phyloP scores from a whole-genome alignment of 2,113 vertebrate species.

The Ailurus styani region DNA sequence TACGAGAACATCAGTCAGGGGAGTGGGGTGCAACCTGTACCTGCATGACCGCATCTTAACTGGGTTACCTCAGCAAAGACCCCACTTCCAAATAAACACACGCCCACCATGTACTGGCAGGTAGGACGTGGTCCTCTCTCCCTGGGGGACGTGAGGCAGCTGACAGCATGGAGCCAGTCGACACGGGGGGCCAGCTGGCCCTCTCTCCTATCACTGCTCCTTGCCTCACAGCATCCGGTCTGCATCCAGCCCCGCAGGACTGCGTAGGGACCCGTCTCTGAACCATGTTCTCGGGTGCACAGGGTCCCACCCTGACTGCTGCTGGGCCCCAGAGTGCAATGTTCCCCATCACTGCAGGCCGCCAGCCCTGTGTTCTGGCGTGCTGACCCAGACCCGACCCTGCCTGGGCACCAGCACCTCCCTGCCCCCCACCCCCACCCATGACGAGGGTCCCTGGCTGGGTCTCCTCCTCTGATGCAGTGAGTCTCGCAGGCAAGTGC shows the following conservation, averaged over 20 bases:
- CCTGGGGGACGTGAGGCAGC: neutral
- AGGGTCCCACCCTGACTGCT: neutral
- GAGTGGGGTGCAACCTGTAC: neutral
- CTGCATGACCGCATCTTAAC: neutral
- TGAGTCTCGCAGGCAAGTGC: neutral
- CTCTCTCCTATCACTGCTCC: neutral
- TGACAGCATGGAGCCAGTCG: neutral
- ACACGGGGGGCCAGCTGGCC: neutral
- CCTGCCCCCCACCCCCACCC: too few relatives aligned
- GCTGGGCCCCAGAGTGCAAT: neutral
- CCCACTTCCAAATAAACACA: too few relatives aligned
- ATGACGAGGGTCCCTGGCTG: accelerated
- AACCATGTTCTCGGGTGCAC: neutral
- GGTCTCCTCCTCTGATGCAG: too few relatives aligned
- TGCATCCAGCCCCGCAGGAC: neutral
- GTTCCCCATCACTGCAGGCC: neutral
- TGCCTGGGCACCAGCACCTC: too few relatives aligned
- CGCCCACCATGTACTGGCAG: neutral
- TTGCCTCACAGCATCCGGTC: neutral
- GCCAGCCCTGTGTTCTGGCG: neutral
- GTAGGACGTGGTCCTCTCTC: neutral
- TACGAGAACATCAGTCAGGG: neutral
- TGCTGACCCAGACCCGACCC: neutral
- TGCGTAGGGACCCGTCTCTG: neutral
- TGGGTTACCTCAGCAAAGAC: too few relatives aligned